Base-by-base conservation (phyloP, 64 coral and sea anemone species). In the Exaiptasia diaphana region DNA sequence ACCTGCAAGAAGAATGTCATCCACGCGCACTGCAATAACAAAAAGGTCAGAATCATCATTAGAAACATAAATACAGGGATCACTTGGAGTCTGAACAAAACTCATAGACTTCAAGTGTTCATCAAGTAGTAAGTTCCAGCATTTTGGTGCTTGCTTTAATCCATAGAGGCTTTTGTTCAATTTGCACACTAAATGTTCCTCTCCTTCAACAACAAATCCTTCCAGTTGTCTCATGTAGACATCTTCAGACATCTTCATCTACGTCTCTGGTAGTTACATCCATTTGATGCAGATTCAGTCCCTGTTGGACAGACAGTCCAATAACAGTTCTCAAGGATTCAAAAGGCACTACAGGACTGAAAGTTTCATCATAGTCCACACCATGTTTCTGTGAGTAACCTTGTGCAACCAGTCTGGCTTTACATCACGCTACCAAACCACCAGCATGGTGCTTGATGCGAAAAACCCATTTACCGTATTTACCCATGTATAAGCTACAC, bases 381-480 rank as follows among this genome's bases (percentile, higher is more conserved):
- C 77, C 77, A 41, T 18, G 29, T 56, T 59, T 41, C 27, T 80
- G 77, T 3, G 77, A 46, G 23, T 60, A 80, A 4, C 77, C 76
- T 36, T 79, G 30, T 4, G 76, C 52, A 9, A 43, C 76, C 20
- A 44, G 55, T 40, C 53, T 18, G 18, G 41, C 78, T 61, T 80
- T 80, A 38, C 36, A 28, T 3, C 77, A 7, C 49, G 60, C 31
- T 38, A 80, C 58, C 36, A 34, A 63, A 39, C 75, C 75, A 58
- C 37, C 30, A 39, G 75, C 75, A 78, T 78, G 33, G 33, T 32
- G 33, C 53, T 78, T 78, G 5, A 63, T 36, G 17, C 53, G 49
- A 37, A 80, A 80, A n/a, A 80, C 76, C 55, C 76, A 80, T 44
- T 45, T n/a, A n/a, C n/a, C n/a, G n/a, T n/a, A n/a, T n/a, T n/a